Evolutionary conservation across 2,797 vertebrate species (phyloP).

Genomic region (Yasuhikotakia modesta): DNA sequence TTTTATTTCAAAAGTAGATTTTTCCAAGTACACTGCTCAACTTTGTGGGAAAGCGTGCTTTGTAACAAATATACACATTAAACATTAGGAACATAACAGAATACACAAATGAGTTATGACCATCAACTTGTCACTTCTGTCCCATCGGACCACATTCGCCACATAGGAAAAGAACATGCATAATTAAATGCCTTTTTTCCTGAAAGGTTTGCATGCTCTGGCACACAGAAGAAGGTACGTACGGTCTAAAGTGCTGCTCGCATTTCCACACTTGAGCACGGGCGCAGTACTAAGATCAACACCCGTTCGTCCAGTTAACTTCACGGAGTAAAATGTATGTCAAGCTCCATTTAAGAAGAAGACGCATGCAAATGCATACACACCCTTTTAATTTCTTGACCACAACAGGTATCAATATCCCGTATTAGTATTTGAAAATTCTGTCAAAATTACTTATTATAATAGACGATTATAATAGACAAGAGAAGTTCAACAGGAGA

Average conservation of each 20-base stretch:
- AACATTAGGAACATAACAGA: too few relatives aligned
- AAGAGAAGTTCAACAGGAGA: conserved; percentile 15
- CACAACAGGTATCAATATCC: background rate
- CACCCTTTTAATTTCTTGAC: background rate
- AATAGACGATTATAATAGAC: background rate
- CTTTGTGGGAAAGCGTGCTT: background rate
- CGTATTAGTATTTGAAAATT: background rate
- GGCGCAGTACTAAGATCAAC: conserved; percentile 14
- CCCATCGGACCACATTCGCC: conserved; percentile 15
- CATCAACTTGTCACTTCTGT: conserved; percentile 55
- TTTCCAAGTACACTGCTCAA: background rate
- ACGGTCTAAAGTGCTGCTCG: conserved; percentile 68
- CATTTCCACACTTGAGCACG: conserved; percentile 7
- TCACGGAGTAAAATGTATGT: background rate
- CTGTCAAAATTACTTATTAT: background rate
- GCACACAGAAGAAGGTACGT: conserved; percentile 65
- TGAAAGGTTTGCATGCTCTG: conserved; percentile 75
- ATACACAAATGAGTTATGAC: background rate
- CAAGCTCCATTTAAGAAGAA: background rate
- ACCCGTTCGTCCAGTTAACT: conserved; percentile 14
- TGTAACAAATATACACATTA: background rate
- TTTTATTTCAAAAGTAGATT: background rate
- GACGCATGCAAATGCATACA: background rate
- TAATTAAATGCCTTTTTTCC: conserved; percentile 79
- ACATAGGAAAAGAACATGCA: conserved; percentile 73